phyloP scores from a whole-genome alignment of 2,797 vertebrate genomes.

The Macropus fuliginosus region DNA sequence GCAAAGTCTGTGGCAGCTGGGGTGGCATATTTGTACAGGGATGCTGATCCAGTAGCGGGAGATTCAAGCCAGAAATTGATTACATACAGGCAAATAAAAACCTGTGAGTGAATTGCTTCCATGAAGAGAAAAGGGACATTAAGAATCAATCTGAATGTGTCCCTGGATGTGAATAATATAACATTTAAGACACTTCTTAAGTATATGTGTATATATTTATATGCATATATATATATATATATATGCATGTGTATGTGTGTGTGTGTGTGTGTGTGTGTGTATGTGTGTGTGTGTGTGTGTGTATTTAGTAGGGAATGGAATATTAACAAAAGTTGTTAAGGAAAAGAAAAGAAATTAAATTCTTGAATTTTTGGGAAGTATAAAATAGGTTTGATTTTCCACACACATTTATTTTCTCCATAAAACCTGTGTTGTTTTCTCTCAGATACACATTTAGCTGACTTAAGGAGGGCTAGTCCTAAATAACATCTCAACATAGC shows the following conservation, averaged over 20 bases:
- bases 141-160: slow-evolving; percentile 8
- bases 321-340: slow-evolving; percentile 9
- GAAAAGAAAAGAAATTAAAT: slow-evolving; percentile 26
- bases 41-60: neutral
- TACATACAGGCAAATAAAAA: slow-evolving; percentile 26
- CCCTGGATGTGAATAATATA: neutral
- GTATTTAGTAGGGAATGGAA: neutral
- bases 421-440: slow-evolving; percentile 12
- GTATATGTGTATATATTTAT: neutral
- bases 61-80: neutral
- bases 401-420: neutral
- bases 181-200: neutral
- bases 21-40: neutral
- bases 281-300: neutral
- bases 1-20: neutral
- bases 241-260: neutral
- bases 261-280: neutral
- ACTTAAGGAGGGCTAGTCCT: slow-evolving; percentile 47
- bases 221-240: no score
- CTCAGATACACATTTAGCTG: slow-evolving; percentile 58
- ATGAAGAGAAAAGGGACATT: neutral
- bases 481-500: slow-evolving; percentile 60
- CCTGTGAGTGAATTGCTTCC: neutral
- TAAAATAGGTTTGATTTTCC: slow-evolving; percentile 8
- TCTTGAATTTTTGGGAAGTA: slow-evolving; percentile 19